Evolutionary conservation across 92 coral and sea anemone genomes (phyloP).

Genomic region (Parazoanthus darwini): DNA sequence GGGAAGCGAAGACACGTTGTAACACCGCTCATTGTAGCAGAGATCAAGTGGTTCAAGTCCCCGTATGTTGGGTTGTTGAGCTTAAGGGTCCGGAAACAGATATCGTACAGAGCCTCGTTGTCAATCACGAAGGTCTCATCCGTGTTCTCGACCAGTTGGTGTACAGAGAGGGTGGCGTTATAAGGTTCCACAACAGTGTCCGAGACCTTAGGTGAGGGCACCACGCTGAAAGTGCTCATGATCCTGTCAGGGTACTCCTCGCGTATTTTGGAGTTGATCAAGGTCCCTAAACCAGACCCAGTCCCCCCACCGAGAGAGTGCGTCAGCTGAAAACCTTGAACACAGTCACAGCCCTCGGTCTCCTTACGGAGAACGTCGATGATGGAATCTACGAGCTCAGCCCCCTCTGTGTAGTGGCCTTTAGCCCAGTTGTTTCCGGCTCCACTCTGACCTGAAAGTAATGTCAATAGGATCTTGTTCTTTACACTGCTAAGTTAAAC

Average conservation of each 20-base stretch:
- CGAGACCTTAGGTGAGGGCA: slow-evolving; percentile 50
- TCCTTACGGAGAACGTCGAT: slow-evolving; percentile 89
- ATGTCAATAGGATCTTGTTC: no score
- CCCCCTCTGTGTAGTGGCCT: slow-evolving; percentile 93
- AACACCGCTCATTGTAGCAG: slow-evolving; percentile 95
- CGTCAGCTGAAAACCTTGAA: slow-evolving; percentile 90
- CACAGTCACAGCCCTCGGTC: slow-evolving; percentile 87
- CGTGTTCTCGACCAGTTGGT: slow-evolving; percentile 83
- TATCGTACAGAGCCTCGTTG: slow-evolving; percentile 92
- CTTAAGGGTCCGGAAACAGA: slow-evolving; percentile 88
- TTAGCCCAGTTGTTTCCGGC: slow-evolving; percentile 97
- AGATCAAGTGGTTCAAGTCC: slow-evolving; percentile 86
- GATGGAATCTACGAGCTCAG: slow-evolving; percentile 81
- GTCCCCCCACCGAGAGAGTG: slow-evolving; percentile 94
- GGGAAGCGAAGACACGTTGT: slow-evolving; percentile 88
- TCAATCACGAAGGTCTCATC: slow-evolving; percentile 86
- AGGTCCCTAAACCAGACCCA: slow-evolving; percentile 92
- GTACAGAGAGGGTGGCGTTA: slow-evolving; percentile 84
- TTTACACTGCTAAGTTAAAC: no score
- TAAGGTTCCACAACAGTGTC: slow-evolving; percentile 59
- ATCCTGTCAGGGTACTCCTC: slow-evolving; percentile 91
- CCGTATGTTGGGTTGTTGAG: slow-evolving; percentile 85
- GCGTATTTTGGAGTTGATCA: slow-evolving; percentile 82
- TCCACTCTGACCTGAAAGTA: slow-evolving; percentile 76
- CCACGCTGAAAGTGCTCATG: slow-evolving; percentile 68